Conservation (phyloP, 2,797 vertebrate species). For the Spinibarbus caldwelli region DNA sequence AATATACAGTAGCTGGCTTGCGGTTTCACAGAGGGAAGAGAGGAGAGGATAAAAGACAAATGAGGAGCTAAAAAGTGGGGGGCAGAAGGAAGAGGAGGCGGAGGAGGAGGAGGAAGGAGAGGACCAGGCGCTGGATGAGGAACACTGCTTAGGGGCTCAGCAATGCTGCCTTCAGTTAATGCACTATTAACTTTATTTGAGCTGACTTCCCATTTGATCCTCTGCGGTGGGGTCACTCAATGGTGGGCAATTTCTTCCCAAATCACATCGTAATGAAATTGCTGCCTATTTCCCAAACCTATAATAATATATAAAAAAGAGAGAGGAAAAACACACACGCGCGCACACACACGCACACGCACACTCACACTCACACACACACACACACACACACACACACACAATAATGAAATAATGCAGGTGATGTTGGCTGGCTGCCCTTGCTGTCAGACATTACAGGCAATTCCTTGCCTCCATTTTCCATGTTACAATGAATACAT, state of each 20-base stretch:
- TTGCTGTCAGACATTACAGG: constrained; percentile 87
- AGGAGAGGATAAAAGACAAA: constrained; percentile 50
- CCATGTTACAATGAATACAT: constrained; percentile 90
- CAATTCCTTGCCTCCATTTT: constrained; percentile 86
- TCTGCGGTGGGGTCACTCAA: constrained; percentile 83
- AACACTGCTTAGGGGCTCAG: constrained; percentile 72
- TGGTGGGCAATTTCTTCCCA: constrained; percentile 74
- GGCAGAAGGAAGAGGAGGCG: not conserved
- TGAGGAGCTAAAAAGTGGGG: constrained; percentile 33
- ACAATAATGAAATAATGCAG: constrained; percentile 85
- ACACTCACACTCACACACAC: too few relatives aligned
- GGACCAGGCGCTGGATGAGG: constrained; percentile 31
- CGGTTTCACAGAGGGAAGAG: constrained; percentile 66
- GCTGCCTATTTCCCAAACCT: constrained; percentile 84
- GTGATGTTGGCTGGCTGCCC: constrained; percentile 85
- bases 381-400: too few relatives aligned
- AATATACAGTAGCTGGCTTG: constrained; percentile 75
- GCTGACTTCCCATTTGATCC: constrained; percentile 87
- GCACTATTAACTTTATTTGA: constrained; percentile 90
- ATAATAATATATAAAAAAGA: constrained; percentile 75
- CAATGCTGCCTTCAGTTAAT: constrained; percentile 80
- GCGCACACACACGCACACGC: too few relatives aligned
- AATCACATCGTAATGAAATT: constrained; percentile 88
- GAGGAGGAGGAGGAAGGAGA: not conserved
- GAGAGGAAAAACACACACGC: not conserved